Base-by-base conservation (phyloP, 1,140 invertebrate genomes). In the Thalassaphorura encarpata region DNA sequence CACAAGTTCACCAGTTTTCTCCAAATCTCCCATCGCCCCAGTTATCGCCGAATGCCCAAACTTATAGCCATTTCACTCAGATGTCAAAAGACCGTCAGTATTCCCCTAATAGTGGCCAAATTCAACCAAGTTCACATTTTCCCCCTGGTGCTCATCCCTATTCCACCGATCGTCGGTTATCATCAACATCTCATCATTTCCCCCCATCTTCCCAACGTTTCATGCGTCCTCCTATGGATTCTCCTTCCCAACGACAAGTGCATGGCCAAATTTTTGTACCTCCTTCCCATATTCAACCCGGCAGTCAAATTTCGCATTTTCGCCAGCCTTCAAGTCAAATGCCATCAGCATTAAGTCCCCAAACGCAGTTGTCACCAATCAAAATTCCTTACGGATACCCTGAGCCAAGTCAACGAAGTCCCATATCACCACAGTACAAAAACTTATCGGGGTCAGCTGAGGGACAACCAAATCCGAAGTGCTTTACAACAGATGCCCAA, bases 401-500 rank as follows among this genome's bases (percentile, higher is more conserved):
- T n/a, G n/a, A n/a, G n/a, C n/a, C n/a, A n/a, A n/a, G n/a, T n/a
- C n/a, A n/a, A n/a, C n/a, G n/a, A n/a, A n/a, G n/a, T n/a, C n/a
- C n/a, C n/a, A n/a, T n/a, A n/a, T n/a, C n/a, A n/a, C n/a, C n/a
- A n/a, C n/a, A n/a, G n/a, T n/a, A n/a, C n/a, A n/a, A n/a, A n/a
- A n/a, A n/a, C n/a, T n/a, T n/a, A n/a, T n/a, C n/a, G n/a, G n/a
- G n/a, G n/a, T n/a, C n/a, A n/a, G n/a, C n/a, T n/a, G n/a, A n/a
- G n/a, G n/a, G n/a, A n/a, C n/a, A 54, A 45, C 49, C 41, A 41
- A 58, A 31, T 40, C 29, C 50, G 54, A 52, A 28, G 19, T 54
- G 52, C 36, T 65, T 65, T 46, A 65, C 63, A 4, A 55, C 41
- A 11, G 63, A 65, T 58, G 52, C 60, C 36, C 45, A 53, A 18